phyloP scores from a whole-genome alignment of 2,113 vertebrate species.

The Rhinogobius similis region DNA sequence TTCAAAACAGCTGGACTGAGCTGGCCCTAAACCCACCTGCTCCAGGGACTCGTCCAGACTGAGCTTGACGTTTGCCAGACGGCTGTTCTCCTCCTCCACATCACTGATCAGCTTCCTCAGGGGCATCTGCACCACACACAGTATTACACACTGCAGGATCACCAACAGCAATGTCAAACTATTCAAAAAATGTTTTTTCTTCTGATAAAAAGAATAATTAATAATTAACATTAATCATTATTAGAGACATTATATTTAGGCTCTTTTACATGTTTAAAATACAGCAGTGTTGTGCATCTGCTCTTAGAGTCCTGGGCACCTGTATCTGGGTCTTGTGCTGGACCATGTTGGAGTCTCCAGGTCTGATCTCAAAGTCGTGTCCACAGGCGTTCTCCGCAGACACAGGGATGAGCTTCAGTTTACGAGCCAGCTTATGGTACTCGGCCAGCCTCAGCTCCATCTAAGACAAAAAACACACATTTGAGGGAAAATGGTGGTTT shows the following conservation, averaged over 20 bases:
- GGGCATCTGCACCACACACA: conserved; percentile 59
- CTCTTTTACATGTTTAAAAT: not conserved
- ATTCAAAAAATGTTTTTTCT: too few species aligned
- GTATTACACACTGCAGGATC: not conserved
- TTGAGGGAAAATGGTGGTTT: not conserved
- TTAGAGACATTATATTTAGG: too few species aligned
- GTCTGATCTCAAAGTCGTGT: conserved; percentile 88
- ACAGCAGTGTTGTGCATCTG: too few species aligned
- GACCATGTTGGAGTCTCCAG: conserved; percentile 79
- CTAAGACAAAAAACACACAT: conserved; percentile 63
- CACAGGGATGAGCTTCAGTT: conserved; percentile 90
- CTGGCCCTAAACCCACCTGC: conserved; percentile 58
- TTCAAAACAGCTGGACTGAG: not conserved
- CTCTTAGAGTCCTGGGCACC: too few species aligned
- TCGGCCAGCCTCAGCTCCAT: conserved; percentile 84
- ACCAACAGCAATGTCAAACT: not conserved
- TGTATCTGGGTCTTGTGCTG: conserved; percentile 83
- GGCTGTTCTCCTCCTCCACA: conserved; percentile 77
- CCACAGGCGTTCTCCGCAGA: conserved; percentile 90
- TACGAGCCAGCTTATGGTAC: conserved; percentile 92
- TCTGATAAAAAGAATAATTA: too few species aligned
- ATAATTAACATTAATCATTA: too few species aligned
- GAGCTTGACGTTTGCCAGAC: conserved; percentile 65
- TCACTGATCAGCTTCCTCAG: conserved; percentile 72
- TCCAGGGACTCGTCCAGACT: conserved; percentile 74